Evolutionary conservation across 2,113 vertebrate genomes (phyloP), one percentile per base, ranked within the genome.

Genomic region (Entomyzon cyanotis): DNA sequence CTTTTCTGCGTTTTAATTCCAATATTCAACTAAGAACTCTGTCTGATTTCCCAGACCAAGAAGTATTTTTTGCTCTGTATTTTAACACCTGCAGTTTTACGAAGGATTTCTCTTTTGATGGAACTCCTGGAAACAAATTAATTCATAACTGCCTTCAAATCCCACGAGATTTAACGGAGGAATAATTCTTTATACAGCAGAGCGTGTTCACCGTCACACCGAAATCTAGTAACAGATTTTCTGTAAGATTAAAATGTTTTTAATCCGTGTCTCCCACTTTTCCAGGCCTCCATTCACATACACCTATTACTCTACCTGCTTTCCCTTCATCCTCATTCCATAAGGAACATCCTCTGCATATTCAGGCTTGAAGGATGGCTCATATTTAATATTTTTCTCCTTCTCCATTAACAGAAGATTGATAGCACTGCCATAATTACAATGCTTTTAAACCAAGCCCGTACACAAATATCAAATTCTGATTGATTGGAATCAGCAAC

Each of bases 111-210:
- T 88, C 63, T 62, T 92, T 67, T 65, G 56, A 88, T 42, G 63
- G 87, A 96, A 92, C 71, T 91, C 75, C 81, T 64, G 63, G 84
- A 75, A 93, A 93, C 39, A 93, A 85, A 87, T 67, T 80, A 78
- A 95, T 87, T 87, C 87, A 68, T 52, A 73, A 83, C 64, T 23
- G 59, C 35, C 55, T 62, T 28, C 46, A 88, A 83, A 88, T 69
- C 85, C 75, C 92, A 5, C 37, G 58, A 65, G 75, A 73, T 46
- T 73, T 69, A 82, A 53, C 28, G 33, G 75, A 73, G 31, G 37
- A 64, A 53, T 30, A 31, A 23, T 90, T 79, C 78, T 85, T 87
- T 73, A 5, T 35, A 41, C 23, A 62, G 70, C 82, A 79, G 37
- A 0, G 56, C 28, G 25, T 7, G 31, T 21, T 88, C 90, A 64